Evolutionary conservation across 2,113 vertebrate species (phyloP), one percentile per base, ranked within the genome.

Genomic region (Prionailurus bengalensis): DNA sequence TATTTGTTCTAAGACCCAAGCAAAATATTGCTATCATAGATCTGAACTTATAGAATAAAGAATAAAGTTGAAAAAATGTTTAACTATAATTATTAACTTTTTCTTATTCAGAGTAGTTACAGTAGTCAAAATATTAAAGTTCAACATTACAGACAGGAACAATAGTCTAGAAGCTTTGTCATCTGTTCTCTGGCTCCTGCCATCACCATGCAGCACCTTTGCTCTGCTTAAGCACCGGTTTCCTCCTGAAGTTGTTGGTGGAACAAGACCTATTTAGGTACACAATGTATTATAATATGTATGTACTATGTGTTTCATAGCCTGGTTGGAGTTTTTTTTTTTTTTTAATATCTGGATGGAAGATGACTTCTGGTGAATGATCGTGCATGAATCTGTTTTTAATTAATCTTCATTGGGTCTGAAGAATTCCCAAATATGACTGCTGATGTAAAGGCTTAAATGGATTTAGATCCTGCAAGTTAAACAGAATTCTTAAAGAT

Each of bases 21-120:
- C 27, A 42, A 95, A 91, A 27, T 48, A 79, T 71, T 14, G 13
- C 42, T 88, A 58, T 7, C 39, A 31, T 71, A 31, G 39, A 66
- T n/a, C 51, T 88, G 81, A 93, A 93, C 21, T 91, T 82, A 25
- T 71, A 31, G 13, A 92, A 89, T 71, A 23, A 88, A 70, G 61
- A 92, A 68, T 61, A 90, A 90, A 63, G 33, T 42, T 53, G 76
- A 70, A 66, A 27, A 74, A 71, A 74, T 14, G 23, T 42, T 74
- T 74, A 78, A 70, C 15, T 80, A 16, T 63, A n/a, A 84, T 45
- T 91, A 39, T 31, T 80, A 74, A 73, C 66, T 19, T 58, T 58
- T 80, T 95, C n/a, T 76, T 31, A 80, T 42, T 89, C 27, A 70
- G 53, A 21, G 73, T 76, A 82, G 29, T 76, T 70, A 23, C 81